Conservation (phyloP, 2,797 vertebrate genomes). For the Heteromormyrus szaboi region DNA sequence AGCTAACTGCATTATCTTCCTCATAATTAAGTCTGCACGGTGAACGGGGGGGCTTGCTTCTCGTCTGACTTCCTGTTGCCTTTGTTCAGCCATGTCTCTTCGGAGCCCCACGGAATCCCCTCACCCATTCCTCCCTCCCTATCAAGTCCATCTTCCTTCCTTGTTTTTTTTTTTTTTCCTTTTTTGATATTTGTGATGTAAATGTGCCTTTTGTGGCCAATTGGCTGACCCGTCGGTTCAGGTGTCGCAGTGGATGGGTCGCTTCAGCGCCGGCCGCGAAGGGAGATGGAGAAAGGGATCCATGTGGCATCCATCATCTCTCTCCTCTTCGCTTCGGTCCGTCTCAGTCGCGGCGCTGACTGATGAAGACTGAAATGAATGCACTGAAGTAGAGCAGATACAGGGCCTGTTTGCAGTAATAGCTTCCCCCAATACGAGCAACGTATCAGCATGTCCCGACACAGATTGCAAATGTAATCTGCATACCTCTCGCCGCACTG, state of each 20-base stretch:
- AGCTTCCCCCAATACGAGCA: slow-evolving; percentile 28
- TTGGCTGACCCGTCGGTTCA: neutral
- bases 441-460: slow-evolving; percentile 30
- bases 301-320: slow-evolving; percentile 37
- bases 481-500: neutral
- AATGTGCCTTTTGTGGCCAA: neutral
- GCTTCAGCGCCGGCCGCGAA: neutral
- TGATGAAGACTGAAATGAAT: slow-evolving; percentile 39
- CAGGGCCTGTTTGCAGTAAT: slow-evolving; percentile 34
- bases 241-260: neutral
- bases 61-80: slow-evolving; percentile 16
- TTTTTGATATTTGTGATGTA: neutral
- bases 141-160: neutral
- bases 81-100: neutral
- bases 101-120: neutral
- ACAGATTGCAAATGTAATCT: neutral
- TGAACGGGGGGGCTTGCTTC: neutral
- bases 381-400: slow-evolving; percentile 44
- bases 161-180: neutral
- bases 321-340: slow-evolving; percentile 26
- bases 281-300: neutral
- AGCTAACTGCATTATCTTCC: slow-evolving; percentile 13
- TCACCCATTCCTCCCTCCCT: neutral
- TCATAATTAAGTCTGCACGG: slow-evolving; percentile 18
- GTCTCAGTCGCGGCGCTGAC: slow-evolving; percentile 41